Percentiles rank a stretch among this genome's conserved stretches.
Conservation (phyloP, 2,797 vertebrate genomes). For the Odontamblyopus rebecca region DNA sequence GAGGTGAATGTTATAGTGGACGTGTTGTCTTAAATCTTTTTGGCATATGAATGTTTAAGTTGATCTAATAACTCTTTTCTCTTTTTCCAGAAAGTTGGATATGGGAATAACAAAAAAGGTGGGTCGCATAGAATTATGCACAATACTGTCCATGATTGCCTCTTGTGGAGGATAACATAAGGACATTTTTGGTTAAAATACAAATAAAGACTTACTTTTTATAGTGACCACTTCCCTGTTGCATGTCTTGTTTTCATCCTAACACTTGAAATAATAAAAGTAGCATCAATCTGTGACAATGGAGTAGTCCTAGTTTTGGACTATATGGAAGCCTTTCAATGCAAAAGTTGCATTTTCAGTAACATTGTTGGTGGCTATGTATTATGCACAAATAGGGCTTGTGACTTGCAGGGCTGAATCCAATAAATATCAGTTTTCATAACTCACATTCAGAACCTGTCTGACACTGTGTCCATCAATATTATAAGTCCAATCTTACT, state of each 20-base stretch:
- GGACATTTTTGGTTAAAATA: no score
- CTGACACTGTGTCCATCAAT: constrained; percentile 2
- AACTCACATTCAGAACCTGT: neutral
- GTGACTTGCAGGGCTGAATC: neutral
- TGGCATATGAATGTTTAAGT: neutral
- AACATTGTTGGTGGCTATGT: neutral
- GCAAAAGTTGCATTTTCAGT: neutral
- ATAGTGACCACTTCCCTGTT: no score
- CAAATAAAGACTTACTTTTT: no score
- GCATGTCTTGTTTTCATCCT: no score
- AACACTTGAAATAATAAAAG: neutral
- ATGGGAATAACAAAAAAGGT: constrained; percentile 75
- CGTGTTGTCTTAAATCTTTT: neutral
- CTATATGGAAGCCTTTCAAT: neutral
- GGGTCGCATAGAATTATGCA: constrained; percentile 12
- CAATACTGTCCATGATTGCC: neutral
- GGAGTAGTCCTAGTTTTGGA: neutral
- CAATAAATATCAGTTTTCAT: constrained; percentile 8
- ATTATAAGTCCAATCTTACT: constrained; percentile 4
- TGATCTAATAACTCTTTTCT: constrained; percentile 21
- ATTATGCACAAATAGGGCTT: neutral
- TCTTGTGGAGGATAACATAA: no score
- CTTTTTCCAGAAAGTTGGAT: constrained; percentile 64
- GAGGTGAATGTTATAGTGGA: constrained; percentile 22
- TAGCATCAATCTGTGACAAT: neutral